A percentile compares a stretch with the other conserved stretches of the same genome.
These are phyloP conservation scores for Lepidocolaptes lacrymiger DNA, from an alignment of 2,797 vertebrate species.

Conservation along the genomic window DNA sequence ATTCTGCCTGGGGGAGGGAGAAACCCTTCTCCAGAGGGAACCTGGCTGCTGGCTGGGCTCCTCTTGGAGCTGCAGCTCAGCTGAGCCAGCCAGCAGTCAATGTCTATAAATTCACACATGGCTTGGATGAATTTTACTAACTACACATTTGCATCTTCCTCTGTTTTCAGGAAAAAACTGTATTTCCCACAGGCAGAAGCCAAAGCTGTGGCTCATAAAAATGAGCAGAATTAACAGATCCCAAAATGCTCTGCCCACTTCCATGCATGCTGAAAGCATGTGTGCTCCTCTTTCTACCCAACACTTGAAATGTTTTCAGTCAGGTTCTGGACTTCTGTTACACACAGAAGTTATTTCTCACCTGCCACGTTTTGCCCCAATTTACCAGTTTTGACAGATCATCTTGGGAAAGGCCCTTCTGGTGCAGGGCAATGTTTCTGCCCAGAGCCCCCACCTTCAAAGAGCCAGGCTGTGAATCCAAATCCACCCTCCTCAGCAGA, in stretches of 20 bases:
- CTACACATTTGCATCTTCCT: not conserved
- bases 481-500: not conserved
- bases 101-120: not conserved
- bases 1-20: not conserved
- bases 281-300: not conserved
- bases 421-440: not conserved
- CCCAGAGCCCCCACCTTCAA: not conserved
- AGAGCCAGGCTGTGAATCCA: not conserved
- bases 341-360: not conserved
- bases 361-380: accelerated
- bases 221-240: not conserved
- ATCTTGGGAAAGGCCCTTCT: not conserved
- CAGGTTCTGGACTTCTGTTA: not conserved
- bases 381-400: not conserved
- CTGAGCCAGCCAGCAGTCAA: not conserved
- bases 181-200: not conserved
- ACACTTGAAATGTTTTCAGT: not conserved
- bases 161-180: not conserved
- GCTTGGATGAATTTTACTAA: not conserved
- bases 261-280: accelerated
- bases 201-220: not conserved
- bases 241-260: not conserved
- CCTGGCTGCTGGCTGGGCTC: not conserved
- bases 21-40: accelerated
- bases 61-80: not conserved